Conservation (phyloP, 2,888 invertebrate species). For the Gibbula magus region DNA sequence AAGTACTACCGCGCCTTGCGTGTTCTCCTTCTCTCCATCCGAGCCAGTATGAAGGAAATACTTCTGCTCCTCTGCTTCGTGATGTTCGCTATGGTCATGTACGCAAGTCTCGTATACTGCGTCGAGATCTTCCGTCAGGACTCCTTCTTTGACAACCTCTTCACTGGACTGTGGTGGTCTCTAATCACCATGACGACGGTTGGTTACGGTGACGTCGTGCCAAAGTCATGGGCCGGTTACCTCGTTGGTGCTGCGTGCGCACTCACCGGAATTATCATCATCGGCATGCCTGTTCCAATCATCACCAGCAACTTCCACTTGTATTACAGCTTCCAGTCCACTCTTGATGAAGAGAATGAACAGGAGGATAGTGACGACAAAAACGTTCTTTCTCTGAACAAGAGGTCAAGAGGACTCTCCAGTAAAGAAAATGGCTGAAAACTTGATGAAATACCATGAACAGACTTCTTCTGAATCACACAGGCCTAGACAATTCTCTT, state of each 20-base stretch:
- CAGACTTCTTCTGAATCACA: too few relatives aligned
- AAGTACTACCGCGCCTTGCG: slow-evolving; percentile 52
- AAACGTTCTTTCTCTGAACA: too few relatives aligned
- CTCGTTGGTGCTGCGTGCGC: slow-evolving; percentile 64
- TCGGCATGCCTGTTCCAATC: slow-evolving; percentile 70
- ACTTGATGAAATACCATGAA: too few relatives aligned
- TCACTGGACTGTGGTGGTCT: slow-evolving; percentile 55
- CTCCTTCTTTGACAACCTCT: slow-evolving; percentile 42
- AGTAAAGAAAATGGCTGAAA: too few relatives aligned
- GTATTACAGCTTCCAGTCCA: slow-evolving; percentile 57
- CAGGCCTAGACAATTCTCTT: too few relatives aligned
- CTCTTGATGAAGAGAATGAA: background rate
- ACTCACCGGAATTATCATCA: slow-evolving; percentile 65
- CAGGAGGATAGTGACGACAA: too few relatives aligned
- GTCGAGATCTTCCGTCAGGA: slow-evolving; percentile 44
- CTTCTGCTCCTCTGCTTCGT: slow-evolving; percentile 51
- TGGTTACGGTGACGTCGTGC: slow-evolving; percentile 68
- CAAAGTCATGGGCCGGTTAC: slow-evolving; percentile 58
- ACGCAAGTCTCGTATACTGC: slow-evolving; percentile 50
- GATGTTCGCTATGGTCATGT: slow-evolving; percentile 48
- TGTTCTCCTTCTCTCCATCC: slow-evolving; percentile 50
- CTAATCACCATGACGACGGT: slow-evolving; percentile 63
- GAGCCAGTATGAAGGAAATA: slow-evolving; percentile 52
- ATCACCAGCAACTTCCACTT: slow-evolving; percentile 70
- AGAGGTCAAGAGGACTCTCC: too few relatives aligned